phyloP scores from a whole-genome alignment of 2,113 vertebrate genomes.

The Ophthalmolycus amberensis region DNA sequence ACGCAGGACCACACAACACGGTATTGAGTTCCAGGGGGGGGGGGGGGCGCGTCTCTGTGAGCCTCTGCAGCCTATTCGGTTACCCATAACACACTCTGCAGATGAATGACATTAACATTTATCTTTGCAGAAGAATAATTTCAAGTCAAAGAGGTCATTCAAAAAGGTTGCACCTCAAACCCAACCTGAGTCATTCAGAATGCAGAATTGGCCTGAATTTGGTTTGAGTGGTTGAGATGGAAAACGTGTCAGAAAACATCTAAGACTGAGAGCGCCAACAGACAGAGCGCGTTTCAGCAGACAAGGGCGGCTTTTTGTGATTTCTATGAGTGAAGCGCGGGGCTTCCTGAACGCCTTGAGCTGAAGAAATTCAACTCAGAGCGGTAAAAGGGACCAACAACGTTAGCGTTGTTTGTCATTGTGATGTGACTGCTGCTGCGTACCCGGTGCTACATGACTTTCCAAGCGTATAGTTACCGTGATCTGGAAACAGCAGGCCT shows the following conservation, averaged over 20 bases:
- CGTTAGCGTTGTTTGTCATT: too few species aligned
- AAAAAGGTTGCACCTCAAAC: neutral
- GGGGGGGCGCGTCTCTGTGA: neutral
- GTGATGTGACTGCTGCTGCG: too few species aligned
- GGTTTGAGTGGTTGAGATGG: neutral
- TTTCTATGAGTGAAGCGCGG: neutral
- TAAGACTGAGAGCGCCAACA: too few species aligned
- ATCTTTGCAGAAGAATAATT: neutral
- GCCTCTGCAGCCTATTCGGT: neutral
- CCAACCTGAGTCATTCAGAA: neutral
- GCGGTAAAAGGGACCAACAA: too few species aligned
- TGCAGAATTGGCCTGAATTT: neutral
- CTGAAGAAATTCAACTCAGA: too few species aligned
- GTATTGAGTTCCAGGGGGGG: neutral
- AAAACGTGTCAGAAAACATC: neutral
- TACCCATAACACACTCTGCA: neutral
- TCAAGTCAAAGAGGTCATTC: neutral
- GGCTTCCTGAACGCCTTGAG: too few species aligned
- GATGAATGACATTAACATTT: neutral
- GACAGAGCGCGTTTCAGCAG: neutral
- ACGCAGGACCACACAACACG: neutral
- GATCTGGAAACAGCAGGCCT: too few species aligned
- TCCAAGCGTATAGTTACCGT: too few species aligned
- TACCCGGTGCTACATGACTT: too few species aligned
- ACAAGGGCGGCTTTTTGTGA: neutral